Conservation (phyloP, 2,888 invertebrate species). For the Calliopum simillimum region DNA sequence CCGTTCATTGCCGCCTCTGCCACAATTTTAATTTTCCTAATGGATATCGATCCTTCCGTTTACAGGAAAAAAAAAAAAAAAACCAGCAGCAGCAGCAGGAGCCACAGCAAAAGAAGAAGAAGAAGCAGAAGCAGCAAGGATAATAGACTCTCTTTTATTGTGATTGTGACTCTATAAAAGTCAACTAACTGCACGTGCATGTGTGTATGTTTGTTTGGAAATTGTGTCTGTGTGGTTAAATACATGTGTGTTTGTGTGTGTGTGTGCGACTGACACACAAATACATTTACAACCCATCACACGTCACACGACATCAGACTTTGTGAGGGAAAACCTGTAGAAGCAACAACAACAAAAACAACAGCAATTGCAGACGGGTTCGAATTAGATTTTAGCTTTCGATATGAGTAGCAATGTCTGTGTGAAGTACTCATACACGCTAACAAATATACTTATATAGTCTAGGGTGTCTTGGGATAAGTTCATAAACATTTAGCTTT, state of each 20-base stretch:
- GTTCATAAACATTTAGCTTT: no score
- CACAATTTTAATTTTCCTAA: slow-evolving; percentile 69
- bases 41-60: slow-evolving; percentile 67
- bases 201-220: slow-evolving; percentile 34
- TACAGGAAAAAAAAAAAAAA: slow-evolving; percentile 4
- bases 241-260: slow-evolving; percentile 38
- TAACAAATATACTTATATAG: slow-evolving; percentile 12
- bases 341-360: neutral
- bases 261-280: slow-evolving; percentile 52
- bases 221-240: slow-evolving; percentile 27
- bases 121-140: slow-evolving; percentile 46
- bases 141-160: slow-evolving; percentile 63
- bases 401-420: slow-evolving; percentile 12
- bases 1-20: slow-evolving; percentile 66
- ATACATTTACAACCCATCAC: slow-evolving; percentile 34
- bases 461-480: no score
- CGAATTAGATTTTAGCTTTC: slow-evolving; percentile 28
- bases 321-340: slow-evolving; percentile 36
- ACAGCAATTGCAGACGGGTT: neutral
- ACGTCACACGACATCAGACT: slow-evolving; percentile 10
- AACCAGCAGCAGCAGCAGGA: slow-evolving; percentile 25
- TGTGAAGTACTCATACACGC: slow-evolving; percentile 5
- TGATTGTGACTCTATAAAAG: slow-evolving; percentile 66
- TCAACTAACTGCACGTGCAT: slow-evolving; percentile 56
- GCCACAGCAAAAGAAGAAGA: slow-evolving; percentile 19